phyloP scores from a whole-genome alignment of 2,113 vertebrate species.

The Microcebus ravelobensis region DNA sequence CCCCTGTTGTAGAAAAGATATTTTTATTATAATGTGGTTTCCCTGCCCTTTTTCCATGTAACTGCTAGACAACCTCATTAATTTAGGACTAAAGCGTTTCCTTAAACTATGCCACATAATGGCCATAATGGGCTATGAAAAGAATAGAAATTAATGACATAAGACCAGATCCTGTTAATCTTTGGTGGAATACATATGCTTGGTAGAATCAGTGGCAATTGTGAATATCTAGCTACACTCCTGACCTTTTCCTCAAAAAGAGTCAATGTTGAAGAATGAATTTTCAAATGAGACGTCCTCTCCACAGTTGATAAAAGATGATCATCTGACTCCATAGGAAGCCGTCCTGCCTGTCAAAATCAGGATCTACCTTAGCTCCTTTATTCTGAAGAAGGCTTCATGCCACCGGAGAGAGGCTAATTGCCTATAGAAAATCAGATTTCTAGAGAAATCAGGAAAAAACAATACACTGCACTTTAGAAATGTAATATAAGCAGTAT shows the following conservation, averaged over 20 bases:
- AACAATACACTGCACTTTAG: not conserved
- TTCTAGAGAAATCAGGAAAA: constrained; percentile 2
- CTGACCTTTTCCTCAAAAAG: not conserved
- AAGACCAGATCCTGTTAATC: not conserved
- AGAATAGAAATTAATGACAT: not conserved
- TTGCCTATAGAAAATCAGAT: constrained; percentile 23
- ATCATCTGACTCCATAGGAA: not conserved
- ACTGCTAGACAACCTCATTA: constrained; percentile 21
- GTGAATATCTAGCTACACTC: not conserved
- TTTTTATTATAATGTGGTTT: not conserved
- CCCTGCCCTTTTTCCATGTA: not conserved
- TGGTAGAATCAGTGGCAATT: not conserved
- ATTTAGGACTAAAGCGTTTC: constrained; percentile 41
- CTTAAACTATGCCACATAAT: not conserved
- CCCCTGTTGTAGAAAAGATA: not conserved
- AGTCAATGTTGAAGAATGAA: not conserved
- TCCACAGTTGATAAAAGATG: not conserved
- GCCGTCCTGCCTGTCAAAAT: not conserved
- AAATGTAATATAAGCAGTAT: not conserved
- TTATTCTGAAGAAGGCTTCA: not conserved
- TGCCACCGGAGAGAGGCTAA: not conserved
- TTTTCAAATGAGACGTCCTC: constrained; percentile 19
- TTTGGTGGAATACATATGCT: not conserved
- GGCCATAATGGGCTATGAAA: not conserved
- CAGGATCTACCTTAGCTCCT: not conserved